Evolutionary conservation across 2,797 vertebrate species (phyloP), one percentile per base, ranked within the genome.

Genomic region (Microhierax caerulescens): DNA sequence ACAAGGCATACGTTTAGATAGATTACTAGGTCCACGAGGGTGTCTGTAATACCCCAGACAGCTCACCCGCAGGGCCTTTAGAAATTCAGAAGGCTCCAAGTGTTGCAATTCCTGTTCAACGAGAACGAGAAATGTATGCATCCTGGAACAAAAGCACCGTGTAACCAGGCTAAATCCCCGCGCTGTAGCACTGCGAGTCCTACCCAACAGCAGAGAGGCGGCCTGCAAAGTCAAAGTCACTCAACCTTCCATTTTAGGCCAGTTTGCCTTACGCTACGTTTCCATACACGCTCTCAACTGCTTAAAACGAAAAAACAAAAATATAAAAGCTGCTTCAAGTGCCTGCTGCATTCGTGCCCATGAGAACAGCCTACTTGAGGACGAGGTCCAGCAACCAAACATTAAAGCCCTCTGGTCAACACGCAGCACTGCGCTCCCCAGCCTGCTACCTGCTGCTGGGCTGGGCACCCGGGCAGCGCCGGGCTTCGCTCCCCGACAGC

Each of bases 41-140:
- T 27, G 68, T 8, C 67, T 22, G 0, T 20, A 93, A 91, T 12
- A 69, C 47, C 25, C 69, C n/a, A 93, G 59, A 65, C 57, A 51
- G 48, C 34, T 75, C 82, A 39, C 57, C 76, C n/a, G 48, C 32
- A 2, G 43, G 45, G 48, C 47, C 76, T 95, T 86, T 22, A 78
- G 47, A 93, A 92, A 93, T 20, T 51, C 1, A 64, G 80, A 54
- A 67, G 59, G 34, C 41, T 85, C 37, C 36, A 37, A 84, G 88
- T 54, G 88, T 28, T 92, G 95, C 48, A 54, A 85, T 85, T 93
- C 95, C 92, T 93, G 94, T 83, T 93, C 11, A 76, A 64, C 95
- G 85, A 70, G 92, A 95, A 93, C 5, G 15, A 91, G 70, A 86
- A 68, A 67, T 4, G 37, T 32, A 90, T n/a, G 83, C 75, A 82